Percentiles rank a stretch among this genome's conserved stretches.
Conservation (phyloP, 2,888 invertebrate genomes). For the Hymenopus coronatus region DNA sequence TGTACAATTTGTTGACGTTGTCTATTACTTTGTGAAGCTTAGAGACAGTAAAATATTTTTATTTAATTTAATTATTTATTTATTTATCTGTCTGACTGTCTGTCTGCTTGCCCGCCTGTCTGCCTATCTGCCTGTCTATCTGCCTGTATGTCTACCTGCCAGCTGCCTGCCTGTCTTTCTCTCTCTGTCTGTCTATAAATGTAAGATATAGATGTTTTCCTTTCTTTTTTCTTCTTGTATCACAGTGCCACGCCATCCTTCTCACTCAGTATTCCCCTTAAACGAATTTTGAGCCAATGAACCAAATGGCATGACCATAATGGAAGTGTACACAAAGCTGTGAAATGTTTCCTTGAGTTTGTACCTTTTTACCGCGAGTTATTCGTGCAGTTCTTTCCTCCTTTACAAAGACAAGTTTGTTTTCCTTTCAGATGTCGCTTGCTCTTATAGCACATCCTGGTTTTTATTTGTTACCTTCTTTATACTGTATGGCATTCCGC, state of each 20-base stretch:
- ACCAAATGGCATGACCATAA: not conserved
- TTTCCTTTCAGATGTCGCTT: not conserved
- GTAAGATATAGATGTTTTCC: too few relatives aligned
- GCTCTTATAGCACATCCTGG: not conserved
- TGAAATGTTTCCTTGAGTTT: not conserved
- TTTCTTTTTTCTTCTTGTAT: not conserved
- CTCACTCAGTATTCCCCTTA: not conserved
- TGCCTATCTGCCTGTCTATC: too few relatives aligned
- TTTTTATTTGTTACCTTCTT: constrained; percentile 2
- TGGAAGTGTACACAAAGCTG: not conserved
- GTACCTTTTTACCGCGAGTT: not conserved
- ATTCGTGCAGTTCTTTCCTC: not conserved
- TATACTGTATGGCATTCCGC: constrained; percentile 17
- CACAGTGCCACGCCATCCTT: not conserved
- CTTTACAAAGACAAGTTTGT: not conserved
- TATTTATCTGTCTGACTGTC: too few relatives aligned
- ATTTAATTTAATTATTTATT: too few relatives aligned
- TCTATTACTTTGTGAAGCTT: too few relatives aligned
- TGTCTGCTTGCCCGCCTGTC: too few relatives aligned
- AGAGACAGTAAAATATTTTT: too few relatives aligned
- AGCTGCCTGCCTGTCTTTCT: too few relatives aligned
- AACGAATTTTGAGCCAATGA: not conserved
- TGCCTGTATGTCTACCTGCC: too few relatives aligned
- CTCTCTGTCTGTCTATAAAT: too few relatives aligned
- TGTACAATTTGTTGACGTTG: too few relatives aligned